A percentile compares a stretch with the other conserved stretches of the same genome.
These are phyloP conservation scores for Lithophane socia DNA, from an alignment of 2,888 invertebrate species.

Conservation along the genomic window DNA sequence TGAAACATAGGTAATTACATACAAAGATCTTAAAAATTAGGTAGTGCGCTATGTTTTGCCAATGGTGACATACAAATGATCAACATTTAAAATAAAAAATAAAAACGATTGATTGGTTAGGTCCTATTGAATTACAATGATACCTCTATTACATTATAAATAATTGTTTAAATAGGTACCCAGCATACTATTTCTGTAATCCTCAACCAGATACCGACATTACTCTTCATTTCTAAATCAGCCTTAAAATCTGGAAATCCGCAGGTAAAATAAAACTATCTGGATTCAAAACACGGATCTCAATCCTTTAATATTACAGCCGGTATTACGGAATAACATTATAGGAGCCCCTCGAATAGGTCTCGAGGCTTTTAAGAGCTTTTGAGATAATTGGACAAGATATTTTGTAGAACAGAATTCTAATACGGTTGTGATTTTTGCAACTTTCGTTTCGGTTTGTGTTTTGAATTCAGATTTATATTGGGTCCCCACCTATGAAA, in stretches of 20 bases:
- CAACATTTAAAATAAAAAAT: too few relatives aligned
- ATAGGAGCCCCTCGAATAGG: conserved; percentile 18
- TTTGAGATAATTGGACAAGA: conserved; percentile 53
- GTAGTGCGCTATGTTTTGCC: too few relatives aligned
- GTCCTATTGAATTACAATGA: too few relatives aligned
- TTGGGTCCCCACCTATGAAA: too few relatives aligned
- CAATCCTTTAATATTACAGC: conserved; percentile 37
- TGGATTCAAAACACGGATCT: conserved; percentile 29
- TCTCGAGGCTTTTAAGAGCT: conserved; percentile 29
- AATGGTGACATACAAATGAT: too few relatives aligned
- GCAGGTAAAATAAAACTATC: conserved; percentile 38
- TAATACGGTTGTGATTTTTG: conserved; percentile 16
- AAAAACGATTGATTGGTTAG: too few relatives aligned
- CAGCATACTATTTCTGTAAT: not conserved
- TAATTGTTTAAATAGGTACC: too few relatives aligned
- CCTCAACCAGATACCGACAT: not conserved
- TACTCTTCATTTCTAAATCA: not conserved
- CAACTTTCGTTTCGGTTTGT: not conserved
- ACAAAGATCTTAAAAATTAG: too few relatives aligned
- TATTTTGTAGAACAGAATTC: conserved; percentile 40
- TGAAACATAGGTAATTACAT: too few relatives aligned
- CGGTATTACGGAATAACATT: conserved; percentile 37
- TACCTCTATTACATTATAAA: too few relatives aligned
- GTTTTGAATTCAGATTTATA: conserved; percentile 2
- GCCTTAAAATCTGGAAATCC: not conserved